A percentile compares a stretch with the other conserved stretches of the same genome.
Evolutionary conservation across 2,113 vertebrate genomes (phyloP).

Genomic region (Pseudorhombus dupliciocellatus): DNA sequence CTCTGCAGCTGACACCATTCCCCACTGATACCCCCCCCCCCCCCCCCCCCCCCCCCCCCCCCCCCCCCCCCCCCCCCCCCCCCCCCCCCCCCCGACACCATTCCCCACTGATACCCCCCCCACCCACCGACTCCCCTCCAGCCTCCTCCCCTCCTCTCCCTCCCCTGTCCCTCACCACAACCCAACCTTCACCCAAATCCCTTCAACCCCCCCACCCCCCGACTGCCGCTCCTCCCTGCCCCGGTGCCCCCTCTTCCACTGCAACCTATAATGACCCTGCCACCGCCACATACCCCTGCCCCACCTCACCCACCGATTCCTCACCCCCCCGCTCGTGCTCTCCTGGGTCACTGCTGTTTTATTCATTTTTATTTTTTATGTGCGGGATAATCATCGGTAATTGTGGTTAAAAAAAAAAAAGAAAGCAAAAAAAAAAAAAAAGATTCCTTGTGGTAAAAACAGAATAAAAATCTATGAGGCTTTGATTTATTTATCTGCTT

Average conservation of each 20-base stretch:
- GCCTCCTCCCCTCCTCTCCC: slow-evolving; percentile 13
- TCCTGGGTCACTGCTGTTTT: slow-evolving; percentile 58
- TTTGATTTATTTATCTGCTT: slow-evolving; percentile 26
- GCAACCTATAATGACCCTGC: slow-evolving; percentile 70
- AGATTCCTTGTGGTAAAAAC: too few relatives aligned
- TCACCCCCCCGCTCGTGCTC: slow-evolving; percentile 9
- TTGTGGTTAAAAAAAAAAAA: slow-evolving; percentile 4
- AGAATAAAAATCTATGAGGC: too few relatives aligned
- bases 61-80: slow-evolving; percentile 49
- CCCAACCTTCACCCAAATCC: slow-evolving; percentile 65
- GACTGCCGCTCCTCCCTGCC: slow-evolving; percentile 42
- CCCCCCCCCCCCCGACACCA: slow-evolving; percentile 93
- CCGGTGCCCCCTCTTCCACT: slow-evolving; percentile 53
- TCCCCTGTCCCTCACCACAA: slow-evolving; percentile 33
- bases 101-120: slow-evolving; percentile 83
- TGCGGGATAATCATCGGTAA: slow-evolving; percentile 54
- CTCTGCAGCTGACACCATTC: slow-evolving; percentile 99
- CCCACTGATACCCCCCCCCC: slow-evolving; percentile 78
- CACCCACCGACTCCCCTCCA: slow-evolving; percentile 10
- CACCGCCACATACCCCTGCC: slow-evolving; percentile 53
- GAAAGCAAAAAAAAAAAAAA: too few relatives aligned
- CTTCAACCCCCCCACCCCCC: slow-evolving; percentile 83
- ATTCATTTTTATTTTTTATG: slow-evolving; percentile 62
- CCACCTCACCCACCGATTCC: slow-evolving; percentile 26
- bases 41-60: slow-evolving; percentile 45